Conservation (phyloP, 2,113 vertebrate species). For the Fulica atra region DNA sequence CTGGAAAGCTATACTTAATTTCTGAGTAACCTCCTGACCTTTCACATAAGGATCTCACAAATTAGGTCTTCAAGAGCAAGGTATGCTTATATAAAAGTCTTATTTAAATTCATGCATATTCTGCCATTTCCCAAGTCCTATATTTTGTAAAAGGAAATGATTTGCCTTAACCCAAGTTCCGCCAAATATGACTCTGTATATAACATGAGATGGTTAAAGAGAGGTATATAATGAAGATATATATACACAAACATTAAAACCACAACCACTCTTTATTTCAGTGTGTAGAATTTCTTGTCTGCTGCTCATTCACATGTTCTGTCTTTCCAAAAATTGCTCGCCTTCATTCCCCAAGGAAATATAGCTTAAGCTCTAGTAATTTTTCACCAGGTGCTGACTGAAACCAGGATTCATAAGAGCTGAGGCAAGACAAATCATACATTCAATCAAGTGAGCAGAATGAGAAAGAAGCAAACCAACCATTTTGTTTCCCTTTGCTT, state of each 20-base stretch:
- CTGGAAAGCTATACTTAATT: not conserved
- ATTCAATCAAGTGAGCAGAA: not conserved
- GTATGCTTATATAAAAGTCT: not conserved
- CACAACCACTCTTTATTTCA: not conserved
- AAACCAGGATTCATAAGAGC: not conserved
- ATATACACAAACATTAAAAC: not conserved
- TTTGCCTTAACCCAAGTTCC: not conserved
- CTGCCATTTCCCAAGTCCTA: not conserved
- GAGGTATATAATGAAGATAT: not conserved
- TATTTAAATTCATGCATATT: not conserved
- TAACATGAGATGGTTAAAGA: not conserved
- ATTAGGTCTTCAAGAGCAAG: not conserved
- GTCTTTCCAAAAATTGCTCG: not conserved
- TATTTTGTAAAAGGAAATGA: not conserved
- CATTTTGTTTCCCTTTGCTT: not conserved
- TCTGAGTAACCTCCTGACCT: not conserved
- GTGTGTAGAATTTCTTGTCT: not conserved
- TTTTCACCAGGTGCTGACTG: not conserved
- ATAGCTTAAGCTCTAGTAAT: not conserved
- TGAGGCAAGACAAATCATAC: not conserved
- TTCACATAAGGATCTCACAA: not conserved
- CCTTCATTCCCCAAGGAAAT: not conserved
- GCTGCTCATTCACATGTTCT: not conserved
- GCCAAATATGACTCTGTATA: not conserved
- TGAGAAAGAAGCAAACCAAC: not conserved